A percentile compares a stretch with the other conserved stretches of the same genome.
Conservation (phyloP, 2,888 invertebrate genomes). For the Bedellia somnulentella region DNA sequence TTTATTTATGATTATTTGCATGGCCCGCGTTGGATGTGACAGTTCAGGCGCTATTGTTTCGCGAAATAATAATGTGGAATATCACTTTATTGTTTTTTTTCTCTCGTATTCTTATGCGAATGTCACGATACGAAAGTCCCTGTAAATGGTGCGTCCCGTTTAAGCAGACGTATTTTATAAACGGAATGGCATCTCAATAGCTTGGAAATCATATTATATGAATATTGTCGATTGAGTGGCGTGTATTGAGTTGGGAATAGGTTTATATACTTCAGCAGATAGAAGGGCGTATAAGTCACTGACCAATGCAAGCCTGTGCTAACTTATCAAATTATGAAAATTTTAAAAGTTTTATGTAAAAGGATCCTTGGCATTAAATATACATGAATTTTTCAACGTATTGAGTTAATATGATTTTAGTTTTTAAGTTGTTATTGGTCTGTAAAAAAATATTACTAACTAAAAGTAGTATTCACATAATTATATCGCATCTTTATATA, state of each 20-base stretch:
- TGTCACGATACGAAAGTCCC: slow-evolving; percentile 25
- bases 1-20: slow-evolving; percentile 60
- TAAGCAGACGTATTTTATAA: slow-evolving; percentile 28
- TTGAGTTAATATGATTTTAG: too few species aligned
- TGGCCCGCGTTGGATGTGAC: slow-evolving; percentile 52
- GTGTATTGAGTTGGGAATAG: neutral
- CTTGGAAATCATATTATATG: slow-evolving; percentile 28
- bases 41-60: slow-evolving; percentile 52
- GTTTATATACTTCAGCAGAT: too few species aligned
- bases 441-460: too few species aligned
- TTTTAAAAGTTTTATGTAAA: too few species aligned
- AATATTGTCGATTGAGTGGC: slow-evolving; percentile 6
- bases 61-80: slow-evolving; percentile 55
- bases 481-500: too few species aligned
- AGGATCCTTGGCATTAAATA: too few species aligned
- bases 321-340: too few species aligned
- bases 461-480: too few species aligned
- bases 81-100: slow-evolving; percentile 34
- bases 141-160: slow-evolving; percentile 2
- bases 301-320: too few species aligned
- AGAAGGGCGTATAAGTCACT: too few species aligned
- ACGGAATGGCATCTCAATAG: slow-evolving; percentile 41
- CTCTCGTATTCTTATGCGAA: slow-evolving; percentile 19
- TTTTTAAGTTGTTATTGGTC: too few species aligned
- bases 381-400: too few species aligned